Evolutionary conservation across 2,888 invertebrate genomes (phyloP), one percentile per base, ranked within the genome.

Genomic region (Synergus gifuensis): DNA sequence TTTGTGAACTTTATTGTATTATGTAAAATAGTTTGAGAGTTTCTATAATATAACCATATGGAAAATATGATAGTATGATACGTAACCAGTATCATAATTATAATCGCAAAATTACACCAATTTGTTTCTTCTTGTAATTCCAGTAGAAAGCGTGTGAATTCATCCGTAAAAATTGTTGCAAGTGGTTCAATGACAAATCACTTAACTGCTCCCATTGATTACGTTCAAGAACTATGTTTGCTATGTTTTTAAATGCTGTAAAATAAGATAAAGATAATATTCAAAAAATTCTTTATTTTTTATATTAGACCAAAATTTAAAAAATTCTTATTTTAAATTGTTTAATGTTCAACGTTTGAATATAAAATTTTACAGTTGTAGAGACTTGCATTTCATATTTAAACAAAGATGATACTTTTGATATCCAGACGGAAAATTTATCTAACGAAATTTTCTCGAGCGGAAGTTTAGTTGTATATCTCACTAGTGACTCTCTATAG

Each of bases 81-180:
- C 60, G 60, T 60, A 22, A 60, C 60, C 36, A 2, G 46, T 69
- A 28, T 22, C 28, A 11, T 28, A 28, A 49, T 54, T 73, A 18
- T 36, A 9, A 73, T 54, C 16, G 54, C 54, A 4, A 49, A 73
- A 73, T 73, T 73, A 40, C 36, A 12, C 49, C 16, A 73, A 16
- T 54, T 69, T 69, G 14, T 73, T 46, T 46, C 14, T 18, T 44
- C 16, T 40, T 54, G 18, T 73, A 73, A 54, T 73, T 36, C n/a
- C 73, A 36, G 12, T 73, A 54, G 73, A 73, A 54, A 73, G 73
- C 54, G n/a, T 73, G 73, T 73, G 73, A 73, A 73, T 73, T 54
- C 36, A 73, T 73, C 54, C 73, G 40, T 73, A 40, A 36, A 73
- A 73, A 49, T 54, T 54, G 16, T 54, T 73, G 73, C 54, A 5